Evolutionary conservation across 2,888 invertebrate genomes (phyloP), one percentile per base, ranked within the genome.

Genomic region (Phorcus lineatus): DNA sequence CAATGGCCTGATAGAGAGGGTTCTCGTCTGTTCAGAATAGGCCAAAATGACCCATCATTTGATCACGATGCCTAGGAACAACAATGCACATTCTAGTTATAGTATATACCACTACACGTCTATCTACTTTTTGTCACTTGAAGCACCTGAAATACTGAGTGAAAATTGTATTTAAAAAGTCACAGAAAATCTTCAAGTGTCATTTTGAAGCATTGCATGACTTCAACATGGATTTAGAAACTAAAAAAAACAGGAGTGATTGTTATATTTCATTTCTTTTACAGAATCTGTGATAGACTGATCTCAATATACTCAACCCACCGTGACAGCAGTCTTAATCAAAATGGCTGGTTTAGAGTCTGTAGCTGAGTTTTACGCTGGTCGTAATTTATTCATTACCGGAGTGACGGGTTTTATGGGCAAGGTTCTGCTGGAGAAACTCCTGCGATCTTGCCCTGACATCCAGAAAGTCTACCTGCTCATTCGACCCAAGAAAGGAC

Each of bases 401-500:
- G 99, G 99, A 28, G 97, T 96, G n/a, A 97, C 97, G 0, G 98
- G 98, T 0, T 98, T 98, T 91, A 95, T 98, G 93, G 98, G 98
- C 0, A 98, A 98, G 94, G 96, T 96, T 0, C 92, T 98, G 24
- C 94, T 98, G 9, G 98, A 98, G 93, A 98, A 98, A 92, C 93
- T 98, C 1, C 92, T 98, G 6, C 95, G 97, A 86, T 96, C 96
- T 0, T 97, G 97, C 90, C 95, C 96, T 0, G 95, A 95, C 0
- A 89, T 98, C 7, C 94, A 95, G 75, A 95, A 94, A 74, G 95
- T 98, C 82, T 98, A 96, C 92, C 91, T 97, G 0, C 94, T 98
- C 57, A 93, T 97, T 84, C 94, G 98, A 31, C 94, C 95, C 0
- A 97, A 96, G 91, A 95, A 95, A 88, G 96, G 96, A 0, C 94